Percentiles rank a stretch among this genome's conserved stretches.
Evolutionary conservation across 1,140 invertebrate genomes (phyloP).

Genomic region (Neodiprion lecontei): DNA sequence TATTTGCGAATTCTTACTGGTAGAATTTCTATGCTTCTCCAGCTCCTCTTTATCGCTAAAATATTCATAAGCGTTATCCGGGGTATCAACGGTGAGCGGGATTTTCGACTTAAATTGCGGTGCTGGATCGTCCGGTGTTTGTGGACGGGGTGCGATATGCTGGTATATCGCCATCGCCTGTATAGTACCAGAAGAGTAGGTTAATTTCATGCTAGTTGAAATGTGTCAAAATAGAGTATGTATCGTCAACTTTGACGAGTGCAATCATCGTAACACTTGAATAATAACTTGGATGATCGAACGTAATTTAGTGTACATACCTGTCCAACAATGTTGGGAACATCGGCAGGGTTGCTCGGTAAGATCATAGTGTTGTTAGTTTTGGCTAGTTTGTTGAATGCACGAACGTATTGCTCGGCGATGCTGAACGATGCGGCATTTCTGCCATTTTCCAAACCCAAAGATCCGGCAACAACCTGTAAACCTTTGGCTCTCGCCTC

Average conservation of each 20-base stretch:
- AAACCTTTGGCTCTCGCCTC: constrained; percentile 84
- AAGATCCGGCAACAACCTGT: constrained; percentile 74
- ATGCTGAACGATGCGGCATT: constrained; percentile 91
- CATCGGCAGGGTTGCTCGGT: constrained; percentile 88
- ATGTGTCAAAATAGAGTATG: constrained; percentile 11
- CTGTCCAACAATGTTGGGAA: constrained; percentile 84
- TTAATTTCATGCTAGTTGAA: constrained; percentile 25
- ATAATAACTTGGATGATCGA: constrained; percentile 8
- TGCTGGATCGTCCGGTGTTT: constrained; percentile 22
- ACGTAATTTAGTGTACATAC: constrained; percentile 56
- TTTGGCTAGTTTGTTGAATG: constrained; percentile 93
- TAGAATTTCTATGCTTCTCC: constrained; percentile 39
- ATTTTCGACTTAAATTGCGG: constrained; percentile 21
- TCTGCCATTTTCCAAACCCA: constrained; percentile 73
- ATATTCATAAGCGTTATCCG: constrained; percentile 60
- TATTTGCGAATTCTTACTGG: background rate
- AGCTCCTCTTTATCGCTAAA: constrained; percentile 66
- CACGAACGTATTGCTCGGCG: constrained; percentile 94
- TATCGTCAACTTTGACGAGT: background rate
- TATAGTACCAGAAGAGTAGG: constrained; percentile 33
- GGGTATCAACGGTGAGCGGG: constrained; percentile 34
- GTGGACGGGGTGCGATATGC: constrained; percentile 59
- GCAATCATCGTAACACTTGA: constrained; percentile 18
- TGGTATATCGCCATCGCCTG: constrained; percentile 77
- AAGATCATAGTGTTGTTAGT: constrained; percentile 94